phyloP scores from a whole-genome alignment of 1,140 invertebrate genomes.

The Drosophila lini region DNA sequence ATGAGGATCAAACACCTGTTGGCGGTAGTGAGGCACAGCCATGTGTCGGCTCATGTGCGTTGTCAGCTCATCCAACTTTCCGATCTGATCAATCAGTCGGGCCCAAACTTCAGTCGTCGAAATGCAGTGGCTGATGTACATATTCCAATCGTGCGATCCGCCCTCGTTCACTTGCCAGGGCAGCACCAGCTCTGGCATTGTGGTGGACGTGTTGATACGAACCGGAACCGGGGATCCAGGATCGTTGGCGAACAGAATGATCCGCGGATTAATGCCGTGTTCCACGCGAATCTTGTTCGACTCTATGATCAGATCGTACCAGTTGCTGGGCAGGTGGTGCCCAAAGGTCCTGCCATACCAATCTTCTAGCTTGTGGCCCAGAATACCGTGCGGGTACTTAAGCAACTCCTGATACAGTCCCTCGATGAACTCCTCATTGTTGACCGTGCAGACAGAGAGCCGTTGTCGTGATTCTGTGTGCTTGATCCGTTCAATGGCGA shows the following conservation, averaged over 20 bases:
- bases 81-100: constrained; percentile 73
- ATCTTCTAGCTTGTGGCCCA: constrained; percentile 73
- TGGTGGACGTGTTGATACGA: not conserved
- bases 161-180: constrained; percentile 38
- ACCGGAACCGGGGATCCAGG: not conserved
- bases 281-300: constrained; percentile 69
- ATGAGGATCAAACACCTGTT: constrained; percentile 2
- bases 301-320: constrained; percentile 57
- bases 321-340: constrained; percentile 71
- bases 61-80: constrained; percentile 63
- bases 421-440: constrained; percentile 64
- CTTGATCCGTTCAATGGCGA: constrained; percentile 70
- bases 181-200: constrained; percentile 45
- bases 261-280: constrained; percentile 39
- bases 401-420: constrained; percentile 62
- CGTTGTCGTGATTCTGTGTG: constrained; percentile 44
- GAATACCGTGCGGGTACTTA: constrained; percentile 71
- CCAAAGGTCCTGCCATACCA: constrained; percentile 67
- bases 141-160: constrained; percentile 63
- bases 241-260: constrained; percentile 73
- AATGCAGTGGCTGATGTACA: constrained; percentile 76
- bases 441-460: constrained; percentile 44
- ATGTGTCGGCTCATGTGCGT: constrained; percentile 68
- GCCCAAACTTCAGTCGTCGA: constrained; percentile 78
- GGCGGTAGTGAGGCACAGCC: constrained; percentile 28